Evolutionary conservation across 64 coral and sea anemone species (phyloP), one percentile per base, ranked within the genome.

Genomic region (Astreopora myriophthalma): DNA sequence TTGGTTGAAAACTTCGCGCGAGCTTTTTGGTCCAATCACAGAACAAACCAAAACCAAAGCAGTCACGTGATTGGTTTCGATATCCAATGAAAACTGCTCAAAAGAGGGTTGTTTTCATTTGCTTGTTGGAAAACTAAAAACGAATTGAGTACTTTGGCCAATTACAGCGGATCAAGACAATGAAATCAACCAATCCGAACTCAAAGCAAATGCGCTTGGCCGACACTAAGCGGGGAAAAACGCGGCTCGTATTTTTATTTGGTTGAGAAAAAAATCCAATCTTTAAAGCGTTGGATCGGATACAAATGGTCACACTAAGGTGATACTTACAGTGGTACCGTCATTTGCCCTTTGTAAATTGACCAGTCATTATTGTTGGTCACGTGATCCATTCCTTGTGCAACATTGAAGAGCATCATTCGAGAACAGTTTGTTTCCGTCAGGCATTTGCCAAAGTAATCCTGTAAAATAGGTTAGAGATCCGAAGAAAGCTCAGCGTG

Each of bases 341-440:
- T 64, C 3, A 65, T 23, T 2, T 75, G 46, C 2, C 70, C 55
- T 17, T 69, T 17, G 42, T 94, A 94, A 35, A 94, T 94, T n/a
- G 48, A 69, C 92, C 92, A 94, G 66, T 94, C 92, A 19, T 67
- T 88, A 32, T 94, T 89, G 35, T 94, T 72, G 13, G 92, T 94
- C 61, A 94, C 86, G 37, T 64, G 75, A 61, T 94, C 92, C 92
- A 94, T 73, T 48, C 75, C 92, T 73, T 94, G 75, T 71, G 92
- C 85, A 11, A 94, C 71, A 71, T 74, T 82, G 65, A 88, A 89
- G 0, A 94, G 48, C 80, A 94, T 82, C 92, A 94, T 88, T 5
- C 92, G 85, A 20, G 74, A 80, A 9, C 85, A 51, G 66, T 94
- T 94, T 62, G 92, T 94, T 33, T 94, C 92, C 1, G 85, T 87